These are phyloP conservation scores for Stercorarius parasiticus DNA, from an alignment of 2,113 vertebrate species.

Conservation along the genomic window DNA sequence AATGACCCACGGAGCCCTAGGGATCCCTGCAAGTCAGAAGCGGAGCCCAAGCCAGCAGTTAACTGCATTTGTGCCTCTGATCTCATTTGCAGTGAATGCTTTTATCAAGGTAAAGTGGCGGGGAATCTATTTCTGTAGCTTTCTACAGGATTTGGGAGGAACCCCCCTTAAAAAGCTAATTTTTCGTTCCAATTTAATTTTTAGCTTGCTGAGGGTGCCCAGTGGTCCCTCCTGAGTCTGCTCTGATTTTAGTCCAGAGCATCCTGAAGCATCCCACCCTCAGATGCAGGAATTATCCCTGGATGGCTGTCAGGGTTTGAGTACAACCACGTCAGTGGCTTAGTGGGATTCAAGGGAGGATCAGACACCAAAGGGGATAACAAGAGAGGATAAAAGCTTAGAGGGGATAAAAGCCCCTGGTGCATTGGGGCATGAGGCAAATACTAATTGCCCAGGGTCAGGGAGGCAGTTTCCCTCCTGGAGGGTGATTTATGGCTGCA, in stretches of 20 bases:
- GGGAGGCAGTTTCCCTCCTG: not conserved
- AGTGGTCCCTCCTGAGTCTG: not conserved
- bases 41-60: not conserved
- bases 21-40: not conserved
- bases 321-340: not conserved
- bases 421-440: not conserved
- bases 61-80: not conserved
- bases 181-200: slow-evolving; percentile 47
- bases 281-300: not conserved
- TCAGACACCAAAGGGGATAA: slow-evolving; percentile 23
- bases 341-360: not conserved
- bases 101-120: not conserved
- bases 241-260: not conserved
- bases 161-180: not conserved
- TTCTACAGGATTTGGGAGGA: slow-evolving; percentile 17
- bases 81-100: not conserved
- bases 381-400: not conserved
- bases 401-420: not conserved
- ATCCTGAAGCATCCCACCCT: not conserved
- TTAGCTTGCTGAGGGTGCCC: not conserved
- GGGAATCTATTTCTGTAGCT: not conserved
- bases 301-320: not conserved
- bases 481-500: not conserved
- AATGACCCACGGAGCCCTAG: not conserved
- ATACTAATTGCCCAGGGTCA: not conserved